phyloP scores from a whole-genome alignment of 2,797 vertebrate species.

The Salarias fasciatus region DNA sequence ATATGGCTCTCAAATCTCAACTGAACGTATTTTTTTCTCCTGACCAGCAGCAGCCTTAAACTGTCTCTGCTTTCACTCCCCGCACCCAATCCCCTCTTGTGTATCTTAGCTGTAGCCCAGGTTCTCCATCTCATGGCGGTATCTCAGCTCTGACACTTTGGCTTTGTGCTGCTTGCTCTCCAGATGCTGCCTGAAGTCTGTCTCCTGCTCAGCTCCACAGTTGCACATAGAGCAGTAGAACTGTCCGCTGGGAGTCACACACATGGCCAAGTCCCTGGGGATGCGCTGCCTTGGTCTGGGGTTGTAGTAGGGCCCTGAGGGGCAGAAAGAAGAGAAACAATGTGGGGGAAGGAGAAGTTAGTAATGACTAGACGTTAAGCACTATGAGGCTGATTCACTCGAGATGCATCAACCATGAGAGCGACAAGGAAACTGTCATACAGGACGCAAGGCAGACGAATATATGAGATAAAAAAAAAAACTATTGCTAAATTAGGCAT shows the following conservation, averaged over 20 bases:
- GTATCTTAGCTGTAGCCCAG: slow-evolving; percentile 91
- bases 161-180: slow-evolving; percentile 99
- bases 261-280: slow-evolving; percentile 97
- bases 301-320: slow-evolving; percentile 94
- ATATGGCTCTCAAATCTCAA: slow-evolving; percentile 6
- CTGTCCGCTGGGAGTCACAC: slow-evolving; percentile 97
- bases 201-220: slow-evolving; percentile 92
- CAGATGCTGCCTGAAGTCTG: slow-evolving; percentile 95
- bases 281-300: slow-evolving; percentile 95
- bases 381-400: neutral
- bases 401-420: slow-evolving; percentile 6
- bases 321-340: neutral
- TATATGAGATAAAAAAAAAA: neutral
- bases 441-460: neutral
- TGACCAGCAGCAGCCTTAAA: slow-evolving; percentile 1
- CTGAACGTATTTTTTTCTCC: slow-evolving; percentile 21
- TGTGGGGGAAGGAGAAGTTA: neutral
- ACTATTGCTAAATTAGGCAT: neutral
- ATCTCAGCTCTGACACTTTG: slow-evolving; percentile 96
- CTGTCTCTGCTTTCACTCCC: too few relatives aligned
- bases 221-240: slow-evolving; percentile 99
- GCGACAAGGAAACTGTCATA: neutral
- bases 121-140: slow-evolving; percentile 97
- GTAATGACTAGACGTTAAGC: neutral
- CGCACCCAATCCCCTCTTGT: neutral